A percentile compares a stretch with the other conserved stretches of the same genome.
phyloP scores from a whole-genome alignment of 37 sponge, comb jelly and placozoan species.

The Crambe crambe region DNA sequence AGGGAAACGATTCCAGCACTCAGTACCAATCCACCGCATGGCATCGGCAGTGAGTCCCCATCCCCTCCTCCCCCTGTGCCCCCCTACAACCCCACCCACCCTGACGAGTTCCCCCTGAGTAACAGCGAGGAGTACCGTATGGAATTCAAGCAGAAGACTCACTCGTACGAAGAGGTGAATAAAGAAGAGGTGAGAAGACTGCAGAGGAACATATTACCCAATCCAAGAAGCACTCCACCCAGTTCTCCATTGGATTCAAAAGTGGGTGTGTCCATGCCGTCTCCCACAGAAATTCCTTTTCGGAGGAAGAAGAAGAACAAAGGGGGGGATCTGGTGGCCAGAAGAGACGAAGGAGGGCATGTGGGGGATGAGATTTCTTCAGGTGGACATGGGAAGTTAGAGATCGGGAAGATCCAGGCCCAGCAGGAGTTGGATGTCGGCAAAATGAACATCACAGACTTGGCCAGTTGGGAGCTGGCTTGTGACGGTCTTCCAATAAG shows the following conservation, averaged over 20 bases:
- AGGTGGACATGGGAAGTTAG: not conserved
- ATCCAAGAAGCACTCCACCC: not conserved
- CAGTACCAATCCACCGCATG: not conserved
- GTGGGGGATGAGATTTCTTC: not conserved
- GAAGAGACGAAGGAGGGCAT: not conserved
- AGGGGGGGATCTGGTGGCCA: not conserved
- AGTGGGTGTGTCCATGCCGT: not conserved
- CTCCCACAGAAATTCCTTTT: not conserved
- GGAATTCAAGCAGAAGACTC: constrained; percentile 7
- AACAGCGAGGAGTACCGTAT: constrained; percentile 28
- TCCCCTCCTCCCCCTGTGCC: constrained; percentile 36
- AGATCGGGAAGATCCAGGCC: not conserved
- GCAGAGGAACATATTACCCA: not conserved
- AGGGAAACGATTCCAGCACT: not conserved
- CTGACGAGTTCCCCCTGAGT: constrained; percentile 33
- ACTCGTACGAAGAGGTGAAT: constrained; percentile 17
- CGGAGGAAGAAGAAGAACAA: not conserved
- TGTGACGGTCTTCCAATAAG: constrained; percentile 16
- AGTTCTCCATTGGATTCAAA: not conserved
- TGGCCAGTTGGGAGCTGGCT: not conserved
- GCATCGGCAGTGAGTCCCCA: not conserved
- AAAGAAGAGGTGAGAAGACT: not conserved
- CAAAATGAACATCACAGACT: not conserved
- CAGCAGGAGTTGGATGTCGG: not conserved
- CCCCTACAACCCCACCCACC: constrained; percentile 36